Evolutionary conservation across 37 sponge, comb jelly and placozoan species (phyloP).

Genomic region (Eunapius fragilis): DNA sequence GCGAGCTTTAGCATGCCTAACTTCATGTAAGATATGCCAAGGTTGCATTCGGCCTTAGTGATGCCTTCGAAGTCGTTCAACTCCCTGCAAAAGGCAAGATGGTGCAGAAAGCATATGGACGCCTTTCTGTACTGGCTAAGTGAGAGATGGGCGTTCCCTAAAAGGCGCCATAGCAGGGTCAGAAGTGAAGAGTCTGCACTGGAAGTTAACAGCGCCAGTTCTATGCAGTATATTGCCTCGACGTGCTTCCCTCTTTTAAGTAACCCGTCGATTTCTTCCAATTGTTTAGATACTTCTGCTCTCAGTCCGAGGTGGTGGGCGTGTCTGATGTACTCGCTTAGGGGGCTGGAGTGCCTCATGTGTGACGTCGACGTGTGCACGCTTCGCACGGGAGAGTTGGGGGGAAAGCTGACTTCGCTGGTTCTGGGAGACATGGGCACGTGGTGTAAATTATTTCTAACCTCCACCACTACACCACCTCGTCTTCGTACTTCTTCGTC

Average conservation of each 20-base stretch:
- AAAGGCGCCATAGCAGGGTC: slow-evolving; percentile 47
- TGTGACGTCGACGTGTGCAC: background rate
- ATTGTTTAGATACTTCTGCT: background rate
- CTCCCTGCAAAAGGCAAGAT: slow-evolving; percentile 74
- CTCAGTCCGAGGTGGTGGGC: background rate
- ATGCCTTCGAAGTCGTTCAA: slow-evolving; percentile 58
- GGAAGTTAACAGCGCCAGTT: slow-evolving; percentile 18
- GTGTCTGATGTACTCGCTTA: background rate
- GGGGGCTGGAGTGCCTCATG: background rate
- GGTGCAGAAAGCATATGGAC: slow-evolving; percentile 60
- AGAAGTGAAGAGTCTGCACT: slow-evolving; percentile 43
- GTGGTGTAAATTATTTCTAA: background rate
- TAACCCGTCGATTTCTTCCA: slow-evolving; percentile 30
- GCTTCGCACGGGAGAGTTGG: background rate
- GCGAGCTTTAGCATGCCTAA: slow-evolving; percentile 65
- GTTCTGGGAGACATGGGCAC: background rate
- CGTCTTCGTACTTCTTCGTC: background rate
- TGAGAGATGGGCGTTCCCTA: slow-evolving; percentile 59
- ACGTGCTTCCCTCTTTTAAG: slow-evolving; percentile 15
- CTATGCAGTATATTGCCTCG: slow-evolving; percentile 59
- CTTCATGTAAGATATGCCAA: slow-evolving; percentile 68
- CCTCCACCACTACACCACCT: background rate
- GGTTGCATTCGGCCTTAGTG: slow-evolving; percentile 71
- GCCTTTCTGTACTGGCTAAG: slow-evolving; percentile 62
- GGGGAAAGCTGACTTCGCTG: background rate